Evolutionary conservation across 2,888 invertebrate genomes (phyloP).

Genomic region (Aplocera efformata): DNA sequence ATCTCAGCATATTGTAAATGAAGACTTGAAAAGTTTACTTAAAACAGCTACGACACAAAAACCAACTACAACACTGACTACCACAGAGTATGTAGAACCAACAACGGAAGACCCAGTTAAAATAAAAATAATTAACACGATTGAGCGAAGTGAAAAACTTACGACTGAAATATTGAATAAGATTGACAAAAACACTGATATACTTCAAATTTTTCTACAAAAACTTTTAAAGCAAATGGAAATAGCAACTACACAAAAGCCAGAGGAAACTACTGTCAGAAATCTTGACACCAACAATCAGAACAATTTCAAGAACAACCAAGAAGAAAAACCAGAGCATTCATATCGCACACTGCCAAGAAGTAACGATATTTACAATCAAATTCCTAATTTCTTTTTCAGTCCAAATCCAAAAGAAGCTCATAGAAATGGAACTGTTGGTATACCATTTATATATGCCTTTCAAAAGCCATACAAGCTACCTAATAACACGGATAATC

Average conservation of each 20-base stretch:
- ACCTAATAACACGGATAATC: slow-evolving; percentile 22
- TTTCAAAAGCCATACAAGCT: slow-evolving; percentile 37
- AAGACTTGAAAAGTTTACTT: background rate
- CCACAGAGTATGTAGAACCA: slow-evolving; percentile 13
- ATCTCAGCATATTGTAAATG: slow-evolving; percentile 1
- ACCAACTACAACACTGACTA: slow-evolving; percentile 12
- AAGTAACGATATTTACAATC: slow-evolving; percentile 12
- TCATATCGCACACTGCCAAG: background rate
- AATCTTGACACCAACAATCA: background rate
- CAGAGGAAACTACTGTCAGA: background rate
- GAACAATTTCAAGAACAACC: background rate
- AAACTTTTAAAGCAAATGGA: slow-evolving; percentile 43
- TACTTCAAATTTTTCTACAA: slow-evolving; percentile 49
- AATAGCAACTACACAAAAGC: slow-evolving; percentile 5
- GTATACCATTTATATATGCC: slow-evolving; percentile 48
- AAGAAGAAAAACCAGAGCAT: background rate
- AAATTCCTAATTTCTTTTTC: slow-evolving; percentile 16
- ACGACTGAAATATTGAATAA: slow-evolving; percentile 58
- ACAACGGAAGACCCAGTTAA: slow-evolving; percentile 15
- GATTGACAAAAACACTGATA: slow-evolving; percentile 57
- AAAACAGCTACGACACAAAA: slow-evolving; percentile 22
- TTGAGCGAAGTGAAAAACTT: slow-evolving; percentile 51
- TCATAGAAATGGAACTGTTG: slow-evolving; percentile 29
- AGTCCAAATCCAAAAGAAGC: slow-evolving; percentile 8
- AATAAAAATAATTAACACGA: slow-evolving; percentile 36